Evolutionary conservation across 2,113 vertebrate species (phyloP), one percentile per base, ranked within the genome.

Genomic region (Oncorhynchus clarkii): DNA sequence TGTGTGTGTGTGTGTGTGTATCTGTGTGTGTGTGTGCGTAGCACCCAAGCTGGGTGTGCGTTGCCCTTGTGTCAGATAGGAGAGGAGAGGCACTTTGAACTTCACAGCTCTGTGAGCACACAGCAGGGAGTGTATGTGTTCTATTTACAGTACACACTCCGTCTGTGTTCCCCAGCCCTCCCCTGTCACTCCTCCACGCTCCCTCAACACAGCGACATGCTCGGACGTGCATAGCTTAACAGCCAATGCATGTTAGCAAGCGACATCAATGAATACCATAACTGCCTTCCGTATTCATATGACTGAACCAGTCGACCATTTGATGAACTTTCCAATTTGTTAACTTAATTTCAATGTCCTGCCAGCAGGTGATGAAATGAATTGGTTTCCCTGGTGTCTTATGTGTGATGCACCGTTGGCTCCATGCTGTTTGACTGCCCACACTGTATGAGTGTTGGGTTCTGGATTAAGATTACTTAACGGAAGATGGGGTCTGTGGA

Each of bases 71-170:
- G 59, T 62, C 34, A 80, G 87, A 88, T 71, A 85, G 26, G 64
- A 82, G 67, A 79, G 73, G 73, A 80, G 16, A 20, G 54, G 54
- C 7, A 3, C 59, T 62, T 22, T 76, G 78, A 82, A 79, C 81
- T 89, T 89, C 84, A 87, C 77, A 76, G 79, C 81, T 81, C 76
- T 74, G 29, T 89, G 88, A 81, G 84, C 89, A 83, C 89, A 71
- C 90, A 86, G 89, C 66, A 1, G 89, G 90, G 75, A 76, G 71
- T 78, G 78, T 72, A 73, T 86, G 76, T 85, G 84, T 81, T 70
- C 78, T 84, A 83, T 87, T 89, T 83, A 84, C 72, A 79, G 69
- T 86, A 78, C 72, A 67, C 81, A 81, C 75, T 62, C 84, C 87
- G 85, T 84, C 16, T 80, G 81, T 85, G 82, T 88, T 87, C 79